Evolutionary conservation across 1,140 invertebrate species (phyloP).

Genomic region (Diachasma alloeum): DNA sequence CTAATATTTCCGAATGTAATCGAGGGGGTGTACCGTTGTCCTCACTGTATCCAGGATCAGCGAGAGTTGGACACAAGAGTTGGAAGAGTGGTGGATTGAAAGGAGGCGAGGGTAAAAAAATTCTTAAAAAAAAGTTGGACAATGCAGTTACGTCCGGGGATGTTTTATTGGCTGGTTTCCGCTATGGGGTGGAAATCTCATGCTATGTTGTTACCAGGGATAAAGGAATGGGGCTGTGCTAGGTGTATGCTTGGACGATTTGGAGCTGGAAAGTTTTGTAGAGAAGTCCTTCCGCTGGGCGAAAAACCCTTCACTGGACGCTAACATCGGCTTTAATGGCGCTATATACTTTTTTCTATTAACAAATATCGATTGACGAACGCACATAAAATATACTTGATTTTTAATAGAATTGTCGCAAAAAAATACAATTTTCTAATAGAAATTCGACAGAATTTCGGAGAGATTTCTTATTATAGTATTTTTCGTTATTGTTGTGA

Average conservation of each 20-base stretch:
- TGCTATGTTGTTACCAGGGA: conserved; percentile 3
- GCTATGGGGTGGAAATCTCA: conserved; percentile 54
- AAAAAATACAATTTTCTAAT: too few species aligned
- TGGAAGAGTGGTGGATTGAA: not conserved
- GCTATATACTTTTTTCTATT: too few species aligned
- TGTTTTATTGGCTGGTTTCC: conserved; percentile 63
- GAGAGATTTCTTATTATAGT: too few species aligned
- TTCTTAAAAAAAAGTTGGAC: conserved; percentile 54
- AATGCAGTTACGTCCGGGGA: conserved; percentile 51
- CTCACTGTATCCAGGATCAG: conserved; percentile 9
- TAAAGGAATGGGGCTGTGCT: conserved; percentile 29
- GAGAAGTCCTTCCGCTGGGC: not conserved
- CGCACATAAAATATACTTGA: too few species aligned
- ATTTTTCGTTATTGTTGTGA: too few species aligned
- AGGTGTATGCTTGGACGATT: conserved; percentile 43
- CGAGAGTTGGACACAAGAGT: conserved; percentile 35
- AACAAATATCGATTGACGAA: too few species aligned
- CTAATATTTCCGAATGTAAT: conserved; percentile 68
- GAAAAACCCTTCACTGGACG: conserved; percentile 5
- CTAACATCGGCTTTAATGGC: not conserved
- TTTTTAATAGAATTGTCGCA: too few species aligned
- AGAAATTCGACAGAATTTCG: too few species aligned
- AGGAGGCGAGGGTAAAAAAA: conserved; percentile 14
- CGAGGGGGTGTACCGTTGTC: conserved; percentile 57
- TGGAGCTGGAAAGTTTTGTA: not conserved